phyloP scores from a whole-genome alignment of 2,888 invertebrate species.

The Drosophila pseudotakahashii region DNA sequence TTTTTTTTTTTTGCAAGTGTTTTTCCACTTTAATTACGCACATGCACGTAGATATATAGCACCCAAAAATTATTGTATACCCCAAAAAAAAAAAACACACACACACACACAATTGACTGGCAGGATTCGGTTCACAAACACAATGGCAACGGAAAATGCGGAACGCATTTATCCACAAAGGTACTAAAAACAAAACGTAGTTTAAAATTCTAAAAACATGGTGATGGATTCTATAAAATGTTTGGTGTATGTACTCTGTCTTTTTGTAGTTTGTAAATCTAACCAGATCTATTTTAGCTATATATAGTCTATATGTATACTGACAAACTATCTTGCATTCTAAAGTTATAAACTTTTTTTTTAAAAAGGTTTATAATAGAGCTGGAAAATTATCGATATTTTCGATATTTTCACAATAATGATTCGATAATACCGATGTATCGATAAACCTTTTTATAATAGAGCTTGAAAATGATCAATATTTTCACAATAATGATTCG shows the following conservation, averaged over 20 bases:
- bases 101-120: constrained; percentile 5
- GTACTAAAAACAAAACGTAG: constrained; percentile 30
- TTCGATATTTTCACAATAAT: too few relatives aligned
- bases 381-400: too few relatives aligned
- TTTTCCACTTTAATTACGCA: not conserved
- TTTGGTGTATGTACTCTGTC: not conserved
- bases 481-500: too few relatives aligned
- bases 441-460: too few relatives aligned
- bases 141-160: constrained; percentile 12
- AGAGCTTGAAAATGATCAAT: too few relatives aligned
- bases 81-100: not conserved
- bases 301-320: not conserved
- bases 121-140: constrained; percentile 9
- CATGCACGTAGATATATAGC: not conserved
- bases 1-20: not conserved
- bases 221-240: constrained; percentile 4
- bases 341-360: too few relatives aligned
- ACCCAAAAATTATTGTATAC: not conserved
- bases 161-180: constrained; percentile 30
- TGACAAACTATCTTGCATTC: too few relatives aligned
- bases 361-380: too few relatives aligned
- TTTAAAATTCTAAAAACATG: constrained; percentile 7
- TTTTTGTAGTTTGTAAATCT: not conserved
- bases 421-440: too few relatives aligned
- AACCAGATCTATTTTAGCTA: not conserved